Evolutionary conservation across 2,797 vertebrate genomes (phyloP), one percentile per base, ranked within the genome.

Genomic region (Helostoma temminkii): DNA sequence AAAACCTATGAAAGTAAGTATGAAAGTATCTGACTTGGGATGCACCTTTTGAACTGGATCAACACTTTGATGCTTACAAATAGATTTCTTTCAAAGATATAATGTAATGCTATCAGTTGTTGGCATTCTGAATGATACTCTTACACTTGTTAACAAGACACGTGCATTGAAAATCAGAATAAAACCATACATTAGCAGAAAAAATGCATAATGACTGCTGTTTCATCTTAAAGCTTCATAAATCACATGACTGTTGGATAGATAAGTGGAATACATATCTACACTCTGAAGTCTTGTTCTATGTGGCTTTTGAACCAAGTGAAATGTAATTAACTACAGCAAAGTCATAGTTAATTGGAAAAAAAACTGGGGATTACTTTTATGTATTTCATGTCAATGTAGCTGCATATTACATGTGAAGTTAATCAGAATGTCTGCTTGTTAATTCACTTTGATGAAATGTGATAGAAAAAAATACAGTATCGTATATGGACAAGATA

Each of bases 281-380:
- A 21, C 49, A 78, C 74, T 85, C 71, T 76, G 56, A 87, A 80
- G 80, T 80, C 81, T 46, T 73, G 42, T 73, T 84, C 72, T 77
- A 78, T 83, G 59, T 68, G 9, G 59, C 66, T 66, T 88, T 83
- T 87, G 74, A 88, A 85, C 78, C 74, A 61, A 58, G 70, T 71
- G 66, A 82, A 89, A 88, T 83, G 73, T 83, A 89, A 90, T 91
- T 90, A 91, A 85, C 78, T 66, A 85, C 53, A 72, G 76, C 74
- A 86, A 83, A 89, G 84, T 89, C 83, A 59, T 5, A 28, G 80
- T 83, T 91, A 90, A 91, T 89, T 90, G 86, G 83, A 78, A 80
- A 82, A 86, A 67, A 86, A 68, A 55, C 45, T 62, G 53, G 19
- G 56, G 74, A 67, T 83, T 72, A 81, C 87, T 87, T 83, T 83